Conservation (phyloP, 2,888 invertebrate genomes). For the Limnephilus marmoratus region DNA sequence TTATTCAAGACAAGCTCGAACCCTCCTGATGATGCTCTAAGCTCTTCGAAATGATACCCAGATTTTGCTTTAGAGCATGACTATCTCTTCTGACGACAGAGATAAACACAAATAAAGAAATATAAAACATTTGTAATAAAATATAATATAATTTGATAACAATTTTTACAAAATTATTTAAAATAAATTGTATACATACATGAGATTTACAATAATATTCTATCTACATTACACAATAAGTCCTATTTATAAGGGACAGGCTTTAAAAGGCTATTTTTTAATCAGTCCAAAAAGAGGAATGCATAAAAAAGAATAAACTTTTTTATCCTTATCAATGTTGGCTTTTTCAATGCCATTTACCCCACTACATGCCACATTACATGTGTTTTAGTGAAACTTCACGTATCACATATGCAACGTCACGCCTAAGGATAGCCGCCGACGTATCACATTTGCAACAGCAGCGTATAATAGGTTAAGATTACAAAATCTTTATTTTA, state of each 20-base stretch:
- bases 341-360: too few species aligned
- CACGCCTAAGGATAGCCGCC: too few species aligned
- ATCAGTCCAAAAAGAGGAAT: not conserved
- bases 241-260: not conserved
- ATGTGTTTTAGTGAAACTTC: too few species aligned
- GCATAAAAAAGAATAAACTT: not conserved
- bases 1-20: too few species aligned
- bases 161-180: not conserved
- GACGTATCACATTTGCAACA: too few species aligned
- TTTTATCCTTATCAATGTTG: not conserved
- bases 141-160: not conserved
- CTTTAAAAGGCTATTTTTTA: not conserved
- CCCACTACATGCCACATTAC: too few species aligned
- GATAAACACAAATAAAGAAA: not conserved
- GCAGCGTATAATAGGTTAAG: too few species aligned
- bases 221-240: not conserved
- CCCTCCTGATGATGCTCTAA: too few species aligned
- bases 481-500: too few species aligned
- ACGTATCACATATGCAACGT: too few species aligned
- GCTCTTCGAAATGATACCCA: too few species aligned
- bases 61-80: too few species aligned
- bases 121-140: not conserved
- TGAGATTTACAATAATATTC: not conserved
- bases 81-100: not conserved
- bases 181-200: not conserved